A percentile compares a stretch with the other conserved stretches of the same genome.
Conservation (phyloP, 2,797 vertebrate species). For the Coreius guichenoti region DNA sequence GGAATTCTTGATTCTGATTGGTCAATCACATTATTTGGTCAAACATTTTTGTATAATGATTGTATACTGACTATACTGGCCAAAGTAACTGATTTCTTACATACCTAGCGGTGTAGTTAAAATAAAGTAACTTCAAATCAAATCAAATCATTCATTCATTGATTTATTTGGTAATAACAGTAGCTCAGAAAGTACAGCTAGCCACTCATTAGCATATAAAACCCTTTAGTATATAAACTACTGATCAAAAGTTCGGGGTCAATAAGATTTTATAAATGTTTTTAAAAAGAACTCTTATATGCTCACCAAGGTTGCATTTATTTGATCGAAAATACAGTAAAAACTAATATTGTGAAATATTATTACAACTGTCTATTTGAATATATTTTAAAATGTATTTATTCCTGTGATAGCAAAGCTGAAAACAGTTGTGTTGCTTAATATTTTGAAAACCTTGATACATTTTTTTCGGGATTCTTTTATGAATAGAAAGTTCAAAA, state of each 20-base stretch:
- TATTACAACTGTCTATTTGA: neutral
- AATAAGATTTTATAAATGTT: neutral
- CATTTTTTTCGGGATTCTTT: neutral
- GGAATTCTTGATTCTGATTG: neutral
- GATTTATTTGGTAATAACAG: neutral
- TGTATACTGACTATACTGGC: neutral
- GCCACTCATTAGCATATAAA: neutral
- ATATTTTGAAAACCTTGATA: neutral
- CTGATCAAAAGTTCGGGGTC: neutral
- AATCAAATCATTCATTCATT: neutral
- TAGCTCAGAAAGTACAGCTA: neutral
- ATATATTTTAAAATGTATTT: neutral
- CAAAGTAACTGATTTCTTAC: neutral
- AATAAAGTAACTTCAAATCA: neutral
- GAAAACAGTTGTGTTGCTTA: neutral
- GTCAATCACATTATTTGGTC: conserved; percentile 4
- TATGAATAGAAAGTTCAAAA: neutral
- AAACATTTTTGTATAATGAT: neutral
- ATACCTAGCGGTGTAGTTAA: neutral
- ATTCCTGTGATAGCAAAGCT: neutral
- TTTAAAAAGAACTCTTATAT: neutral
- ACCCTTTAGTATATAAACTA: neutral
- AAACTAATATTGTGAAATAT: neutral
- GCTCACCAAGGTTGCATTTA: neutral
- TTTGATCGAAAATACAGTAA: neutral